A percentile compares a stretch with the other conserved stretches of the same genome.
phyloP scores from a whole-genome alignment of 2,888 invertebrate genomes.

The Cylindroiulus punctatus region DNA sequence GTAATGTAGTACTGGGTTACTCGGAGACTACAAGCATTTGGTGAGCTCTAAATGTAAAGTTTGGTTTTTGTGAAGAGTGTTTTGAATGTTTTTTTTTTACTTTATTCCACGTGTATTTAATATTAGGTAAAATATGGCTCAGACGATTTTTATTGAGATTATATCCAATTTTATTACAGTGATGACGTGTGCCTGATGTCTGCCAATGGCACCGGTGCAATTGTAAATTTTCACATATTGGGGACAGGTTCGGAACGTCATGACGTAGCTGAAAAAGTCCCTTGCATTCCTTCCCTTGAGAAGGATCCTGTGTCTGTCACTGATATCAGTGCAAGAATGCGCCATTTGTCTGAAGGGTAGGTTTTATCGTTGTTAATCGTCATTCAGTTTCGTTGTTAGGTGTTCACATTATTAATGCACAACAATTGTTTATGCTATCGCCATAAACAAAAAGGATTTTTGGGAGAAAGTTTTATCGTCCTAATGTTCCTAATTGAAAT shows the following conservation, averaged over 20 bases:
- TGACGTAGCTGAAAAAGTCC: slow-evolving; percentile 9
- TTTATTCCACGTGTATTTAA: no score
- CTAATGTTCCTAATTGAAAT: not conserved
- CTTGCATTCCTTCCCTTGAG: not conserved
- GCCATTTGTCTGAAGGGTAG: slow-evolving; percentile 52
- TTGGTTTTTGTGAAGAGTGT: no score
- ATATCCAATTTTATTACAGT: slow-evolving; percentile 69
- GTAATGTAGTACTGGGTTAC: slow-evolving; percentile 94
- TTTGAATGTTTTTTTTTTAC: no score
- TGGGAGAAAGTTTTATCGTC: not conserved
- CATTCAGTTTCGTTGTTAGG: no score
- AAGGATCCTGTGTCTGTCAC: slow-evolving; percentile 16
- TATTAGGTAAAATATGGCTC: not conserved
- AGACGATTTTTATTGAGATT: not conserved
- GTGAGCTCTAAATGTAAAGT: slow-evolving; percentile 67
- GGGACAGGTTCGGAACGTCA: not conserved
- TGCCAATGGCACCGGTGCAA: slow-evolving; percentile 92
- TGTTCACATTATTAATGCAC: no score
- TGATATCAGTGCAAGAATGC: not conserved
- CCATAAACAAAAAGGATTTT: no score
- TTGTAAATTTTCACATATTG: slow-evolving; percentile 66
- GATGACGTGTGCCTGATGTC: slow-evolving; percentile 95
- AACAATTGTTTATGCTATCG: no score
- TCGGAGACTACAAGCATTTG: slow-evolving; percentile 91
- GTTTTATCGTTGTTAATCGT: not conserved